These are phyloP conservation scores for Ostrea edulis DNA, from an alignment of 1,140 invertebrate species.

Conservation along the genomic window DNA sequence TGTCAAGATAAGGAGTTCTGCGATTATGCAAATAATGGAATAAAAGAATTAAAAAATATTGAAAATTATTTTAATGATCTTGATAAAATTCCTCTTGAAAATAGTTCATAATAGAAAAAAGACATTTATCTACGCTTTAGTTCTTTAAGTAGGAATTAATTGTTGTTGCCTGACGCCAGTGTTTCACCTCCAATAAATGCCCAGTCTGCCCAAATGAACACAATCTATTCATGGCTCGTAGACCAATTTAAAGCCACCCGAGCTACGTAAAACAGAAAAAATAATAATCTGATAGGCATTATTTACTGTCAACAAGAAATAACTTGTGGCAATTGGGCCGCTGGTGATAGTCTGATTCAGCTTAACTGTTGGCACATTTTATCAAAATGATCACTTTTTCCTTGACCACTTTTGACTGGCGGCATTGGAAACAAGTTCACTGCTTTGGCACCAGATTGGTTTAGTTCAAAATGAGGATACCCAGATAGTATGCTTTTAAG, in stretches of 20 bases:
- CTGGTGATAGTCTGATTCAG: background rate
- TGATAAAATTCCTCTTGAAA: conserved; percentile 27
- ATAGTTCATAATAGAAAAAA: conserved; percentile 30
- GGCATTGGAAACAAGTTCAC: background rate
- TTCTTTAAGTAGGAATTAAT: conserved; percentile 33
- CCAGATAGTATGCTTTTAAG: background rate
- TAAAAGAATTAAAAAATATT: conserved; percentile 27
- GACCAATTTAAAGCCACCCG: conserved; percentile 27
- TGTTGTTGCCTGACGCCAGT: conserved; percentile 22
- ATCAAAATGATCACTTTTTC: background rate
- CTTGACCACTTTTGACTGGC: background rate
- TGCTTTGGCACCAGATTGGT: background rate
- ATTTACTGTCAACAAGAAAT: conserved; percentile 23
- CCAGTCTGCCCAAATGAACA: conserved; percentile 31
- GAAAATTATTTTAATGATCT: conserved; percentile 38
- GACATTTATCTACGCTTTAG: conserved; percentile 35
- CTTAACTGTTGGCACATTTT: background rate
- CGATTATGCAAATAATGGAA: conserved; percentile 31
- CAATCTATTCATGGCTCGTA: conserved; percentile 25
- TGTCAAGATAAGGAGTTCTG: conserved; percentile 28
- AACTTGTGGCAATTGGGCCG: background rate
- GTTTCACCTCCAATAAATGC: background rate
- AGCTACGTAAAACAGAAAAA: conserved; percentile 2
- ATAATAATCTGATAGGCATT: conserved; percentile 6
- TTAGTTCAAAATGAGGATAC: background rate